Conservation (phyloP, 2,113 vertebrate genomes). For the Carettochelys insculpta region DNA sequence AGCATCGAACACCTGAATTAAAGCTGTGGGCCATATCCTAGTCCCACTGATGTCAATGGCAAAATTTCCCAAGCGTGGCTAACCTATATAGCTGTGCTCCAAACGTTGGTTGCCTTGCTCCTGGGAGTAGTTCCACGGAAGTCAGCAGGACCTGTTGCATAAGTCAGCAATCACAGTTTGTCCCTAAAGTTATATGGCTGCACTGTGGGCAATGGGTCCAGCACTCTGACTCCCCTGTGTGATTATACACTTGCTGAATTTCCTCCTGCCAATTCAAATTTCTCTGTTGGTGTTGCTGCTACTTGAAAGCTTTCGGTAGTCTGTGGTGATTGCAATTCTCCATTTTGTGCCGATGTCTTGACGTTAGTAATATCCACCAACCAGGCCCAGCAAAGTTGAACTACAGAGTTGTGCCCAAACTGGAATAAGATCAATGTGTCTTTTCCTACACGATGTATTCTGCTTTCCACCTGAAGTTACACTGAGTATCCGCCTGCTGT, state of each 20-base stretch:
- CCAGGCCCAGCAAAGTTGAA: background rate
- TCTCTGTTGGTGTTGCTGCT: background rate
- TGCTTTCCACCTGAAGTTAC: background rate
- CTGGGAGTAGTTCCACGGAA: background rate
- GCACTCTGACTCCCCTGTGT: background rate
- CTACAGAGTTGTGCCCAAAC: background rate
- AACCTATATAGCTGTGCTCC: background rate
- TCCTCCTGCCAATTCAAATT: background rate
- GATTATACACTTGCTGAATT: background rate
- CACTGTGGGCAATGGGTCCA: background rate
- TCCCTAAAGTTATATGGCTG: background rate
- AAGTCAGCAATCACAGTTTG: background rate
- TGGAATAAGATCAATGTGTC: background rate
- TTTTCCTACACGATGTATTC: background rate
- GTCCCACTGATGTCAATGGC: background rate
- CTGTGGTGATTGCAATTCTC: background rate
- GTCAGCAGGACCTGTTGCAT: background rate
- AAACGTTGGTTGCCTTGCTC: background rate
- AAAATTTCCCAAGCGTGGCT: background rate
- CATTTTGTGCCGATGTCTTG: background rate
- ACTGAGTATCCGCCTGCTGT: background rate
- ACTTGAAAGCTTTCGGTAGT: background rate
- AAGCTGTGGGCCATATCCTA: background rate
- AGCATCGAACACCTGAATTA: background rate
- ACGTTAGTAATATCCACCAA: background rate